Evolutionary conservation across 2,888 invertebrate species (phyloP).

Genomic region (Luffia ferchaultella): DNA sequence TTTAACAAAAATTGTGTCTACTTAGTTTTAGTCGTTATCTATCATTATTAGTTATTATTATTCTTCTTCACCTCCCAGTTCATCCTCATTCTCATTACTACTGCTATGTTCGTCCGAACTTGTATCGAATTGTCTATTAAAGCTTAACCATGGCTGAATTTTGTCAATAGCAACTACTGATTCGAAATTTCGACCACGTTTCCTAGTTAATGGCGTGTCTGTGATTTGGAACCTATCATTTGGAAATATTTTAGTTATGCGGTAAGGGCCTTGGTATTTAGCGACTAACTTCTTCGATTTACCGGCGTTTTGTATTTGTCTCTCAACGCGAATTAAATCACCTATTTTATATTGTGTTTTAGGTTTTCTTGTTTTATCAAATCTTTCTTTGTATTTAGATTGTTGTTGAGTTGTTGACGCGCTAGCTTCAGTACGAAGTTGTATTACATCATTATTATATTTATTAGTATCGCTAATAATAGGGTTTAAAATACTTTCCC

Average conservation of each 20-base stretch:
- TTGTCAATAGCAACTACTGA: not conserved
- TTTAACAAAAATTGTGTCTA: too few relatives aligned
- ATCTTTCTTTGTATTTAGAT: not conserved
- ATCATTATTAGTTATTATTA: too few relatives aligned
- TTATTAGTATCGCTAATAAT: constrained; percentile 1
- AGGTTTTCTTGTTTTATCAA: not conserved
- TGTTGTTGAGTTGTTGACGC: too few relatives aligned
- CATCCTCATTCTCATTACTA: not conserved
- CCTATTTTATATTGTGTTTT: not conserved
- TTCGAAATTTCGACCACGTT: not conserved
- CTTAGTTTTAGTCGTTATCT: too few relatives aligned
- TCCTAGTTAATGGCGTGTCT: too few relatives aligned
- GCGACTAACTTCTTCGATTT: constrained; percentile 1
- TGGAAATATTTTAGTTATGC: not conserved
- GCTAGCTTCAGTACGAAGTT: too few relatives aligned
- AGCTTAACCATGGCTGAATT: not conserved
- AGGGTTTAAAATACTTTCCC: not conserved
- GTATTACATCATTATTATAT: not conserved
- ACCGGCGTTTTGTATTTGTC: not conserved
- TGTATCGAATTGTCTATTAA: too few relatives aligned
- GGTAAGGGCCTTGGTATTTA: constrained; percentile 6
- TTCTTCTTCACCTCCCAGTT: not conserved
- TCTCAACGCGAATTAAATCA: not conserved
- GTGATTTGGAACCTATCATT: constrained; percentile 9
- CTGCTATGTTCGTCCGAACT: too few relatives aligned